phyloP scores from a whole-genome alignment of 2,113 vertebrate genomes.

The Aythya baeri region DNA sequence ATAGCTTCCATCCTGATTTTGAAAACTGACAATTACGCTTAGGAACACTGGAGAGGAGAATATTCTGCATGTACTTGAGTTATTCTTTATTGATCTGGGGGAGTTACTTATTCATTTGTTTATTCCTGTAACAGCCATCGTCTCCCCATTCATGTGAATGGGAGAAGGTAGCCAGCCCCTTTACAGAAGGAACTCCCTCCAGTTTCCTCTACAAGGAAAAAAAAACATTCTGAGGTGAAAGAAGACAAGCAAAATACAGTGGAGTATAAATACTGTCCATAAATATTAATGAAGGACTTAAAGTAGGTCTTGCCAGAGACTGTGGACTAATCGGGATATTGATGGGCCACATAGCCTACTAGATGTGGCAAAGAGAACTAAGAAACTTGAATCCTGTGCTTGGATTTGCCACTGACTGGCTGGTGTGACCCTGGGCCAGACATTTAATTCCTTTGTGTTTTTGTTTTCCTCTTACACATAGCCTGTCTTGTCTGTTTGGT shows the following conservation, averaged over 20 bases:
- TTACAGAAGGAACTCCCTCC: background rate
- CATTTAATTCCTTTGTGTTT: constrained; percentile 25
- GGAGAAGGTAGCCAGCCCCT: background rate
- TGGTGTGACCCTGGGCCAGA: constrained; percentile 19
- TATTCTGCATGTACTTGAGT: background rate
- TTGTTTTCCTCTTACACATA: constrained; percentile 26
- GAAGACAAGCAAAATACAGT: background rate
- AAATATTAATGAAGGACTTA: constrained; percentile 7
- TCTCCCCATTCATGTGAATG: background rate
- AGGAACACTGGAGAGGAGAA: background rate
- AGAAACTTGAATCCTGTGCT: constrained; percentile 40
- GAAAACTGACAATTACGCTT: background rate
- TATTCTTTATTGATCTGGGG: background rate
- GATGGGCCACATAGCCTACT: background rate
- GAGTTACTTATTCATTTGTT: background rate
- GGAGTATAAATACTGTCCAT: background rate
- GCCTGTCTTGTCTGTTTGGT: constrained; percentile 29
- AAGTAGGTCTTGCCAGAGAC: constrained; percentile 6
- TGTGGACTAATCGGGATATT: background rate
- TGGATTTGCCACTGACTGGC: constrained; percentile 27
- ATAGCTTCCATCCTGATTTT: background rate
- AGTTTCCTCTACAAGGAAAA: background rate
- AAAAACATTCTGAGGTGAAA: background rate
- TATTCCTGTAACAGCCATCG: background rate
- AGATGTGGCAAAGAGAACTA: background rate